Conservation (phyloP, 2,888 invertebrate genomes). For the Pyrocoelia pectoralis region DNA sequence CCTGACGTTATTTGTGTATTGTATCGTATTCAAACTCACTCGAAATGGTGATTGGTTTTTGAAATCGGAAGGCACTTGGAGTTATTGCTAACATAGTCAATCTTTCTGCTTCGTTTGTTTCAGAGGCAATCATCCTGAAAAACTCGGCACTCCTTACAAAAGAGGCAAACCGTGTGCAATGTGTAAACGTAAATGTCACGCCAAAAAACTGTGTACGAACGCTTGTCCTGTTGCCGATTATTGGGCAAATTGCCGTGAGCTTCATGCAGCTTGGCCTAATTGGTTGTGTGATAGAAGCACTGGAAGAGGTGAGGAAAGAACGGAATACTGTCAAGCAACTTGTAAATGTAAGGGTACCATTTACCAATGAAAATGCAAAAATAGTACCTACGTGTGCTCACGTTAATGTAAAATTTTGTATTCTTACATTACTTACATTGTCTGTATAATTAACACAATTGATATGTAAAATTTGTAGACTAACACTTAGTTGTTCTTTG, state of each 20-base stretch:
- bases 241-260: slow-evolving; percentile 76
- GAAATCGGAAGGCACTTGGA: too few relatives aligned
- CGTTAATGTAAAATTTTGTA: too few relatives aligned
- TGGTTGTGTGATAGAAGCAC: slow-evolving; percentile 68
- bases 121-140: slow-evolving; percentile 74
- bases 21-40: too few relatives aligned
- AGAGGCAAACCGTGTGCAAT: slow-evolving; percentile 70
- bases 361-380: too few relatives aligned
- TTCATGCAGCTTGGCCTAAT: slow-evolving; percentile 65
- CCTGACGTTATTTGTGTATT: not conserved
- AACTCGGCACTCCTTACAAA: slow-evolving; percentile 73
- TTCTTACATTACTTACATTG: too few relatives aligned
- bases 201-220: slow-evolving; percentile 76
- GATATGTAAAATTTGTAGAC: too few relatives aligned
- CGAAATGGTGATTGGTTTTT: too few relatives aligned
- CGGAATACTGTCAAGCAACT: slow-evolving; percentile 73
- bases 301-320: slow-evolving; percentile 64
- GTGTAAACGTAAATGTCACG: slow-evolving; percentile 71
- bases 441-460: too few relatives aligned
- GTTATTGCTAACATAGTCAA: not conserved
- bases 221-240: slow-evolving; percentile 72
- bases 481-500: too few relatives aligned
- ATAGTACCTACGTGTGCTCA: too few relatives aligned
- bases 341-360: slow-evolving; percentile 72
- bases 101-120: not conserved